Percentiles rank a stretch among this genome's conserved stretches.
Evolutionary conservation across 2,113 vertebrate species (phyloP).

Genomic region (Eulemur rufifrons): DNA sequence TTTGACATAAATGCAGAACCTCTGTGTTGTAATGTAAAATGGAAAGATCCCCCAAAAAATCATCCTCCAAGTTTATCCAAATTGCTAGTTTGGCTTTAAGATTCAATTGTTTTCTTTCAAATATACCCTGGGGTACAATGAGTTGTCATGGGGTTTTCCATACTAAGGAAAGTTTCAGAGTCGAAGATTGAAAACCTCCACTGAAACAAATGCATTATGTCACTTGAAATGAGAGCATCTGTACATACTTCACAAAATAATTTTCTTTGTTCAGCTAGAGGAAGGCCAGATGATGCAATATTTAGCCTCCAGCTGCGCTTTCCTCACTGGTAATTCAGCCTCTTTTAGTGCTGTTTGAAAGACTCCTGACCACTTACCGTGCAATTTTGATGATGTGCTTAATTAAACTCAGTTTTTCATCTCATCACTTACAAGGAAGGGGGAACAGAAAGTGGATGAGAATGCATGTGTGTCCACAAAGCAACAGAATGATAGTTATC

Average conservation of each 20-base stretch:
- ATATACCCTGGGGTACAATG: not conserved
- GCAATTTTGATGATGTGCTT: conserved; percentile 48
- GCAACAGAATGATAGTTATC: conserved; percentile 50
- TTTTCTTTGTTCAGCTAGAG: conserved; percentile 75
- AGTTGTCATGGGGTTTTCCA: conserved; percentile 25
- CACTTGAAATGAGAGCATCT: conserved; percentile 72
- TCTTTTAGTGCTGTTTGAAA: conserved; percentile 32
- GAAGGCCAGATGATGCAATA: conserved; percentile 66
- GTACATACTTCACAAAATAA: conserved; percentile 71
- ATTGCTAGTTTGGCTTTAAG: conserved; percentile 69
- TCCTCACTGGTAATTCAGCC: conserved; percentile 62
- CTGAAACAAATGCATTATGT: conserved; percentile 63
- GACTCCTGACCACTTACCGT: conserved; percentile 52
- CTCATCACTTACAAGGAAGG: conserved; percentile 31
- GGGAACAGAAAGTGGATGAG: not conserved
- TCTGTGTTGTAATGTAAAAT: conserved; percentile 11
- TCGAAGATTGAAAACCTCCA: conserved; percentile 16
- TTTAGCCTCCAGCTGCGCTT: conserved; percentile 58
- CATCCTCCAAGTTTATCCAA: not conserved
- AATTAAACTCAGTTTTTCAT: conserved; percentile 37
- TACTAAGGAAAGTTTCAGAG: conserved; percentile 36
- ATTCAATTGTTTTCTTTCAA: conserved; percentile 23
- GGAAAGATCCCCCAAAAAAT: conserved; percentile 59
- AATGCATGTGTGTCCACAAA: not conserved
- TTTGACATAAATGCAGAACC: not conserved